phyloP scores from a whole-genome alignment of 2,797 vertebrate species.

The Enteromius unitaeniatus region DNA sequence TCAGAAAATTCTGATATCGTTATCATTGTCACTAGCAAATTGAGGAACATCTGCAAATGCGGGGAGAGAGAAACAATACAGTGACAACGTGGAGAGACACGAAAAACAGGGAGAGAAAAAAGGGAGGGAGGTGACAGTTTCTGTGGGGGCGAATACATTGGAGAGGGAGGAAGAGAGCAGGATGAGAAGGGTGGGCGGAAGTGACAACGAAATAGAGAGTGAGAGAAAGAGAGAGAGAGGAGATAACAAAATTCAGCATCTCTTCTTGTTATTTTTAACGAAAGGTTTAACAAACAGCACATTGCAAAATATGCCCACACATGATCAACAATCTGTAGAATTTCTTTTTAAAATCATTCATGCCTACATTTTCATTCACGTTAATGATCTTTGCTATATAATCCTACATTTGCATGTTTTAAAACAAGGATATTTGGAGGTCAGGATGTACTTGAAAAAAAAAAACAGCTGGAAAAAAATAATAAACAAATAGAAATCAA shows the following conservation, averaged over 20 bases:
- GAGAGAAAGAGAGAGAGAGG: constrained; percentile 51
- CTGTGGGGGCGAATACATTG: constrained; percentile 52
- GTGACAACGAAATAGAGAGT: constrained; percentile 62
- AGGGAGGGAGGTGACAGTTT: constrained; percentile 44
- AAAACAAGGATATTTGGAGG: neutral
- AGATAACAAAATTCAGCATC: constrained; percentile 44
- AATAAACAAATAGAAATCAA: constrained; percentile 4
- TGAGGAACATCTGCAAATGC: constrained; percentile 21
- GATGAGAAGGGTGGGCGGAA: constrained; percentile 38
- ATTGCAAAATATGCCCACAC: constrained; percentile 34
- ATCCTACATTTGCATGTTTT: neutral
- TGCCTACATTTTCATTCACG: neutral
- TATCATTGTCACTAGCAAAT: constrained; percentile 14
- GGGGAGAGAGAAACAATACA: constrained; percentile 22
- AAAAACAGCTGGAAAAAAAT: neutral
- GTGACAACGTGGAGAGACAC: constrained; percentile 13
- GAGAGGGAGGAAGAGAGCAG: constrained; percentile 54
- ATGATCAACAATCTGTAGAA: neutral
- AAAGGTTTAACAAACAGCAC: constrained; percentile 16
- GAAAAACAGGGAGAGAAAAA: constrained; percentile 5
- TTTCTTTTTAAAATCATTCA: neutral
- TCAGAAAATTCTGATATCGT: constrained; percentile 32
- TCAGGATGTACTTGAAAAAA: neutral
- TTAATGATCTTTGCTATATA: neutral
- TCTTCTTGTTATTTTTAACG: constrained; percentile 45